Conservation (phyloP, 2,113 vertebrate species). For the Phalacrocorax carbo region DNA sequence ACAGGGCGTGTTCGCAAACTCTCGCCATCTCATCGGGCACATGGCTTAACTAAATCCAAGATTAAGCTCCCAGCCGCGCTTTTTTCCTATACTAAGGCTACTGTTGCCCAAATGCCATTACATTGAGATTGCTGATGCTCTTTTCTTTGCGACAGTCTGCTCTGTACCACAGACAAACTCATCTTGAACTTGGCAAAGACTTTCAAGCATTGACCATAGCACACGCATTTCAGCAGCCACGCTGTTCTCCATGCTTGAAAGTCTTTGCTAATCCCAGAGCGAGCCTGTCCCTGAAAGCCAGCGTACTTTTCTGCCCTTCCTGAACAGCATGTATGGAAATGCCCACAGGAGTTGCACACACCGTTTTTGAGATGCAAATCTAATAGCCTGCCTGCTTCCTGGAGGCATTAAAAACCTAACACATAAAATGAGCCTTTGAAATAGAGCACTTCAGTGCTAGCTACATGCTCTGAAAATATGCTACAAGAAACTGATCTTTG, state of each 20-base stretch:
- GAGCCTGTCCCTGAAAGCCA: background rate
- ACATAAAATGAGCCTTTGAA: background rate
- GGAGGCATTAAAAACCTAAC: background rate
- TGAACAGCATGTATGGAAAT: fast-evolving
- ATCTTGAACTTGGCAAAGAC: background rate
- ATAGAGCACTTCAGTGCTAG: background rate
- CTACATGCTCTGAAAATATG: background rate
- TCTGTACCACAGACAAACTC: background rate
- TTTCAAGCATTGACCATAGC: background rate
- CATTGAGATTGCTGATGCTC: background rate
- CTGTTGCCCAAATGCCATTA: background rate
- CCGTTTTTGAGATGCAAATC: background rate
- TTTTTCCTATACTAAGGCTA: background rate
- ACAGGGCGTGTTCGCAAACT: background rate
- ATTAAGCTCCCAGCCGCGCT: background rate
- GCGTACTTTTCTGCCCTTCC: background rate
- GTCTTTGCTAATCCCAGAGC: background rate
- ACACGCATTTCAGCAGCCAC: background rate
- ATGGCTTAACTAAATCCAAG: background rate
- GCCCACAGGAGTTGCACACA: background rate
- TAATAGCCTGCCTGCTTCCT: background rate
- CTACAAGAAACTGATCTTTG: background rate
- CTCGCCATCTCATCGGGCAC: background rate
- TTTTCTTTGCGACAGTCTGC: fast-evolving
- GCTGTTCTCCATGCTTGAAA: background rate